Conservation (phyloP, 2,113 vertebrate species). For the Phrynosoma platyrhinos region DNA sequence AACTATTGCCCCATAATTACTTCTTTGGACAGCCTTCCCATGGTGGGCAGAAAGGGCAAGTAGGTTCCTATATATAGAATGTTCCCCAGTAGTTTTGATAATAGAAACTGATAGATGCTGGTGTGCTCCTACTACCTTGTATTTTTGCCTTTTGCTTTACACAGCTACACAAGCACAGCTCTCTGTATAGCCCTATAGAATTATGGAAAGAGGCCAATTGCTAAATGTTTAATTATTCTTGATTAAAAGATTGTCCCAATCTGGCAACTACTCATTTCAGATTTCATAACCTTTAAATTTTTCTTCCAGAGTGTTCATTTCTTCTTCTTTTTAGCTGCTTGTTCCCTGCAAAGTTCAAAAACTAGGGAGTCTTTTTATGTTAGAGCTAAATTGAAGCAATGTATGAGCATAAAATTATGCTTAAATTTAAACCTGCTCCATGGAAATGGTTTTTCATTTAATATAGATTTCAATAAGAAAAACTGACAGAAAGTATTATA, state of each 20-base stretch:
- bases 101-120: slow-evolving; percentile 19
- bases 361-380: slow-evolving; percentile 54
- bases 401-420: neutral
- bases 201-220: slow-evolving; percentile 57
- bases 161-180: slow-evolving; percentile 6
- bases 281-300: slow-evolving; percentile 62
- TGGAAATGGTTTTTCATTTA: neutral
- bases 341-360: slow-evolving; percentile 61
- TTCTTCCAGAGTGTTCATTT: slow-evolving; percentile 57
- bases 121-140: neutral
- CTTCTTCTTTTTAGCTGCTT: slow-evolving; percentile 60
- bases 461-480: neutral
- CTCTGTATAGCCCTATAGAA: neutral
- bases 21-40: slow-evolving; percentile 67
- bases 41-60: slow-evolving; percentile 56
- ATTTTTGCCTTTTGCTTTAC: neutral
- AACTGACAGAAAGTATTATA: neutral
- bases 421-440: neutral
- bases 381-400: slow-evolving; percentile 35
- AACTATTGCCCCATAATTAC: slow-evolving; percentile 64
- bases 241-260: slow-evolving; percentile 59
- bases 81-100: slow-evolving; percentile 53
- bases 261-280: slow-evolving; percentile 52
- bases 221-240: slow-evolving; percentile 46
- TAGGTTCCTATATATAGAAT: slow-evolving; percentile 56